A percentile compares a stretch with the other conserved stretches of the same genome.
Evolutionary conservation across 2,113 vertebrate genomes (phyloP).

Genomic region (Phasianus colchicus): DNA sequence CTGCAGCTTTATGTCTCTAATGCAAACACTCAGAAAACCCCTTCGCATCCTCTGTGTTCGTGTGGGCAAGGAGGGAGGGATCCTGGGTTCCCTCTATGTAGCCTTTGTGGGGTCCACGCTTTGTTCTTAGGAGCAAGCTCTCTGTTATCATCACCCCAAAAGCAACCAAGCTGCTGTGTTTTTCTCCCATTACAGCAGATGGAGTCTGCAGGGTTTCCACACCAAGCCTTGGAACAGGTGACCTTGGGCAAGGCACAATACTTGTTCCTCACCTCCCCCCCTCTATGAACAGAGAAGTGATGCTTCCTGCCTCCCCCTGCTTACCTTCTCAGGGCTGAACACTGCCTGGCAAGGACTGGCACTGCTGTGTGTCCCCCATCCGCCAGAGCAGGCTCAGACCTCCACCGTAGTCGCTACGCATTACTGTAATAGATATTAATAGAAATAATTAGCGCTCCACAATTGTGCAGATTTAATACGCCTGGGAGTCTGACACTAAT

Average conservation of each 20-base stretch:
- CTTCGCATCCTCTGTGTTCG: rapidly evolving
- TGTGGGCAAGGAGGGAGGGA: not conserved
- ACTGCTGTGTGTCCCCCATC: not conserved
- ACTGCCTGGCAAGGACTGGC: rapidly evolving
- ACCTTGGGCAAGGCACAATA: not conserved
- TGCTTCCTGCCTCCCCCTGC: rapidly evolving
- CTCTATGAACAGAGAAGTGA: not conserved
- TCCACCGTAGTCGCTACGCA: not conserved
- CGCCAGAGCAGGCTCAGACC: not conserved
- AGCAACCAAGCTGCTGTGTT: not conserved
- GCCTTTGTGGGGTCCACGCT: rapidly evolving
- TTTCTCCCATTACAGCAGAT: rapidly evolving
- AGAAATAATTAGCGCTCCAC: conserved; percentile 26
- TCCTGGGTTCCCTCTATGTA: rapidly evolving
- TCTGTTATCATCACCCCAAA: rapidly evolving
- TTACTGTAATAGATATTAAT: not conserved
- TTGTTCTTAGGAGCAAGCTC: rapidly evolving
- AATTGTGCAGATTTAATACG: not conserved
- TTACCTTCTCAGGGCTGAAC: rapidly evolving
- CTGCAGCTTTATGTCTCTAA: not conserved
- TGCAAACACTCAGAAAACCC: not conserved
- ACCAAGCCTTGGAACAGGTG: not conserved
- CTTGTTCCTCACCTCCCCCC: rapidly evolving
- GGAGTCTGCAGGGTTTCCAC: not conserved
- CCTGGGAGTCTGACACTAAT: conserved; percentile 3